Percentiles rank a stretch among this genome's conserved stretches.
Conservation (phyloP, 1,140 invertebrate genomes). For the Drosophila baimaii region DNA sequence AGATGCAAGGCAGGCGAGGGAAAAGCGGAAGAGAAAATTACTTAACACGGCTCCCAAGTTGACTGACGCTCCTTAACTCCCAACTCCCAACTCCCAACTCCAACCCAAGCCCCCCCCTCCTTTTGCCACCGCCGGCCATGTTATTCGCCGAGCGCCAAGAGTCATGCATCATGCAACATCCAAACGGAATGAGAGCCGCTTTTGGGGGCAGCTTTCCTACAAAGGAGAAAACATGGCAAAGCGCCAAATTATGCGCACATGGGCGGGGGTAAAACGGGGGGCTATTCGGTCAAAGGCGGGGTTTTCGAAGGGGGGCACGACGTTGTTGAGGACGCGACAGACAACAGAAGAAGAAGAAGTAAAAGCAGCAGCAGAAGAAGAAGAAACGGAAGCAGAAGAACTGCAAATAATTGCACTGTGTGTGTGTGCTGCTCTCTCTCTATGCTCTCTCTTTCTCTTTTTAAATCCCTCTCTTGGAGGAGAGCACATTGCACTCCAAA, state of each 20-base stretch:
- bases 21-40: conserved; percentile 40
- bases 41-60: conserved; percentile 48
- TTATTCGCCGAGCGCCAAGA: conserved; percentile 31
- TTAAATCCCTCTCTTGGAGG: conserved; percentile 8
- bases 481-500: conserved; percentile 66
- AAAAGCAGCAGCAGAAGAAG: conserved; percentile 37
- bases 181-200: conserved; percentile 48
- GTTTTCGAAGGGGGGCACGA: not conserved
- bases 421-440: conserved; percentile 13
- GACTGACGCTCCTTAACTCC: conserved; percentile 16
- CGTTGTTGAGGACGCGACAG: conserved; percentile 49
- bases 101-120: conserved; percentile 8
- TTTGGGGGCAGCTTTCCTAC: conserved; percentile 34
- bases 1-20: conserved; percentile 7
- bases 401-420: conserved; percentile 76
- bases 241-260: conserved; percentile 81
- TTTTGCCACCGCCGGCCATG: conserved; percentile 10
- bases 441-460: conserved; percentile 1
- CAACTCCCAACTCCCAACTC: conserved; percentile 10
- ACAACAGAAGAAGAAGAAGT: conserved; percentile 54
- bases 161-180: conserved; percentile 73
- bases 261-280: conserved; percentile 33
- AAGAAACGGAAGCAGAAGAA: conserved; percentile 74
- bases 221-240: conserved; percentile 76
- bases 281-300: conserved; percentile 1